Base-by-base conservation (phyloP, 2,113 vertebrate genomes). In the Sterrhoptilus dennistouni region DNA sequence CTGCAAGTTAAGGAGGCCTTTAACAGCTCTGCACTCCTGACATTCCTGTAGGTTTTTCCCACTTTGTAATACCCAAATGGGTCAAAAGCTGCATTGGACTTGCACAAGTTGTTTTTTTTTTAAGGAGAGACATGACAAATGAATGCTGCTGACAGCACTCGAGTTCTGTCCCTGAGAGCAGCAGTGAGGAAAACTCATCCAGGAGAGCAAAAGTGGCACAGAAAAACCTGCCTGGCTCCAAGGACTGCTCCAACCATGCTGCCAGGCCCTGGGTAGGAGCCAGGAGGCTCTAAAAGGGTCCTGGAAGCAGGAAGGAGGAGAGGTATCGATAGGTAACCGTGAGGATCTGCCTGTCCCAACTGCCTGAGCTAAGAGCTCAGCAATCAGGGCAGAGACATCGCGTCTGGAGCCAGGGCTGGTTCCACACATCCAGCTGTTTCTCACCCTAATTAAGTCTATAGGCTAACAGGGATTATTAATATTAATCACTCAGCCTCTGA, bases 391-490 rank as follows among this genome's bases (percentile, higher is more conserved):
- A 72, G 12, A 78, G 60, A 38, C 54, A 14, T 27, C 2, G n/a
- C 1, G 5, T 44, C 87, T 66, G 35, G 36, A 89, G 84, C 77
- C 87, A 11, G 47, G 79, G 18, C 79, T 42, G 76, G 11, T 14
- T 66, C 91, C 52, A 35, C 80, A 18, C 27, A 76, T 33, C 87
- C 93, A 92, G 85, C 86, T 80, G 56, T 31, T 82, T 23, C 87
- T 56, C 81, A 15, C 6, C 54, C 91, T 87, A 33, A 76, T 91
- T 82, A 83, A 84, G 12, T 28, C 77, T 10, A 52, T n/a, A 19
- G 76, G 72, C 72, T 89, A 91, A 24, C 21, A n/a, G 52, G 28
- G 38, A 52, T 91, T 56, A 81, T 91, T 89, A 74, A 93, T 91
- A 92, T 95, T 92, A 88, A 94, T 91, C 83, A 84, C 22, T 35